Base-by-base conservation (phyloP, 2,888 invertebrate genomes). In the Protophormia terraenovae region DNA sequence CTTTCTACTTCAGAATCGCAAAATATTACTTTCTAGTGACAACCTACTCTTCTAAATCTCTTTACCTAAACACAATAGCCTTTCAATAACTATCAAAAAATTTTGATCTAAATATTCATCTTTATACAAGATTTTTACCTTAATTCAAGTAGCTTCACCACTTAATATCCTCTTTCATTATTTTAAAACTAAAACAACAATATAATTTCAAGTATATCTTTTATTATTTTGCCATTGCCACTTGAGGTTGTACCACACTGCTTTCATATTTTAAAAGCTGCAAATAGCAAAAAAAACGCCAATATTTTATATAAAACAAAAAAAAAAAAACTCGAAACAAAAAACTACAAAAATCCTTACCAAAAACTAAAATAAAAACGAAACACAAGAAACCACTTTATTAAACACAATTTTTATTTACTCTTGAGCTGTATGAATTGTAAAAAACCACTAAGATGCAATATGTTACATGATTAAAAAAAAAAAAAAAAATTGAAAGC, bases 361-460 rank as follows among this genome's bases (percentile, higher is more conserved):
- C 14, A 29, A 47, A 22, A 12, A 58, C 41, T 58, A 6, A 10
- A 41, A 45, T 64, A 73, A 81, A 50, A 71, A 14, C 14, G 4
- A 41, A 69, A 69, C 67, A 75, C 41, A 50, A 75, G 75, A 75
- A 75, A 69, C 67, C 81, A 82, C 75, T 82, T 75, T 82, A 82
- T 82, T 82, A 75, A 80, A 80, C 79, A 45, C 75, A 82, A 75
- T 53, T 75, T 69, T 82, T 75, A 82, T 82, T 82, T 69, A 82
- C 81, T 76, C 69, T 82, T 69, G 64, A 80, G 72, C 64, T 72
- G 53, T 41, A 45, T 55, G 16, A 72, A 66, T 50, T 72, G 79
- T 7, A 19, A 41, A 47, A 55, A 80, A 72, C 29, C 55, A 73
- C 64, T 55, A 58, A 72, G 53, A 50, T 53, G 53, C 71, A 79